Conservation (phyloP, 2,113 vertebrate genomes). For the Orientallactaga bullata region DNA sequence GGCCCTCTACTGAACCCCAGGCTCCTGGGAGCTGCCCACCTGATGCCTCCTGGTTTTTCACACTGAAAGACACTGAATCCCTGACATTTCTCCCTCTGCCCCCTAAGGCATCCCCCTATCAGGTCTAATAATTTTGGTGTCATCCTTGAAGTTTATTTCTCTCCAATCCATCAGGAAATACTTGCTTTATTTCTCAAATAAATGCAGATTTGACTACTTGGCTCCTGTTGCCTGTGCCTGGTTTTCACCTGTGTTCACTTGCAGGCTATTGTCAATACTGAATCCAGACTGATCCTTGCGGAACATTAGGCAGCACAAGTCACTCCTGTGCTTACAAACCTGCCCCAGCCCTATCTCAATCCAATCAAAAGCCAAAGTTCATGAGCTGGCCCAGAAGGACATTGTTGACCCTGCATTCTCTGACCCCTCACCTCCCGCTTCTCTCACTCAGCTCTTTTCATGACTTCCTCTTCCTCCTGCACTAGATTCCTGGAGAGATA, state of each 20-base stretch:
- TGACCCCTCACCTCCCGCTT: background rate
- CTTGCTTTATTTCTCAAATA: background rate
- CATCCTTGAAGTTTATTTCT: constrained; percentile 34
- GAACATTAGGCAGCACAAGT: background rate
- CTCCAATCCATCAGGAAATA: background rate
- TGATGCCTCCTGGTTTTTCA: background rate
- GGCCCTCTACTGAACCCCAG: background rate
- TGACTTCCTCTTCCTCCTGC: background rate
- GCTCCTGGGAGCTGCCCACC: background rate
- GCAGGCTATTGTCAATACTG: background rate
- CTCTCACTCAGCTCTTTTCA: background rate
- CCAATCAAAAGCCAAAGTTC: background rate
- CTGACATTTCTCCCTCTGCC: background rate
- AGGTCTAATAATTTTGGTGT: background rate
- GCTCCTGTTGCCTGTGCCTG: no score
- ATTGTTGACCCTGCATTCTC: background rate
- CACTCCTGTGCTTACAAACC: background rate
- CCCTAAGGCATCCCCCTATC: background rate
- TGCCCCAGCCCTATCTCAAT: background rate
- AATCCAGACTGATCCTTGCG: background rate
- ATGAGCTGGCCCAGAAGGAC: background rate
- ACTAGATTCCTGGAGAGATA: background rate
- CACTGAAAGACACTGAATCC: background rate
- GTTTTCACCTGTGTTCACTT: background rate
- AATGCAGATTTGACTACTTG: background rate